These are phyloP conservation scores for Monopis laevigella DNA, from an alignment of 2,888 invertebrate genomes.

Conservation along the genomic window DNA sequence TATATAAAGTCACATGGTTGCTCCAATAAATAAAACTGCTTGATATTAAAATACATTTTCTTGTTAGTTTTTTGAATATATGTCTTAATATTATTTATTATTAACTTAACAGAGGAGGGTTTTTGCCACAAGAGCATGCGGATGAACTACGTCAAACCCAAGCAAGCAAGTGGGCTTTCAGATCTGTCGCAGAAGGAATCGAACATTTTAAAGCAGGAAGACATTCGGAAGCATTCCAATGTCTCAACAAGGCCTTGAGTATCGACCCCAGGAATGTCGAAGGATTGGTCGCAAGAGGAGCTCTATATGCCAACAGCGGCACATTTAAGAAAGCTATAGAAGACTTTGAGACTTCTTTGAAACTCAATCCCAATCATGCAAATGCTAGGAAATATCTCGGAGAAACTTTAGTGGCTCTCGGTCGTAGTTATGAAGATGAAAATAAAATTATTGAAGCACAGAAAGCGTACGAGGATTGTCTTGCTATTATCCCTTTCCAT, in stretches of 20 bases:
- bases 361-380: constrained; percentile 87
- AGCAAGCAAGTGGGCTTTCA: constrained; percentile 93
- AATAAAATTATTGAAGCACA: constrained; percentile 86
- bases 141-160: constrained; percentile 87
- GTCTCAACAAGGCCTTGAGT: constrained; percentile 90
- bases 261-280: constrained; percentile 94
- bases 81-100: too few species aligned
- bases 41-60: too few species aligned
- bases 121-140: constrained; percentile 83
- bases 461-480: constrained; percentile 85
- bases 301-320: constrained; percentile 92
- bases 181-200: constrained; percentile 94
- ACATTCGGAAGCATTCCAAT: constrained; percentile 94
- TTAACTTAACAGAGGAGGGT: constrained; percentile 68
- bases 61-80: too few species aligned
- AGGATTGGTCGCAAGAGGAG: constrained; percentile 90
- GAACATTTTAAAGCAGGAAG: constrained; percentile 93
- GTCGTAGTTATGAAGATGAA: constrained; percentile 88
- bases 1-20: too few species aligned
- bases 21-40: too few species aligned
- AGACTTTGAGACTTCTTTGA: constrained; percentile 92
- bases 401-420: constrained; percentile 90
- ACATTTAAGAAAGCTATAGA: constrained; percentile 93
- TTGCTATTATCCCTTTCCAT: constrained; percentile 85
- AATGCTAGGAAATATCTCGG: constrained; percentile 95